Evolutionary conservation across 2,888 invertebrate genomes (phyloP), one percentile per base, ranked within the genome.

Genomic region (Ommatoiulus sabulosus): DNA sequence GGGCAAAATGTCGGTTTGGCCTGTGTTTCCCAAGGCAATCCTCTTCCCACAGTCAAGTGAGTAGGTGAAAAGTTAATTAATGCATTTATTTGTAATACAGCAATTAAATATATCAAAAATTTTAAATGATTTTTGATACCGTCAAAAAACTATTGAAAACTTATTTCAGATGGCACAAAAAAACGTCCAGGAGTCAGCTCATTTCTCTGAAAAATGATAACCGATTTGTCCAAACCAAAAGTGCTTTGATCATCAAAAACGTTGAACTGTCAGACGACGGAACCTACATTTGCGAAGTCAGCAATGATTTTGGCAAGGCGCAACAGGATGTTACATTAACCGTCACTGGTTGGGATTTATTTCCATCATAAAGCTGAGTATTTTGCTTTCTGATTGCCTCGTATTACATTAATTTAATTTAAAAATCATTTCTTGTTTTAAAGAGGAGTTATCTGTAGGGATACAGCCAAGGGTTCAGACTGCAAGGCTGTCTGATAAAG

Each of bases 401-500:
- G 52, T 15, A 12, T 12, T 8, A 52, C 52, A 12, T 12, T 8
- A 52, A 8, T 4, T 35, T 35, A 80, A 35, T 35, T 1, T 72
- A 0, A 80, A 12, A 80, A 12, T 35, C 3, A 48, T 12, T 57
- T 5, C 20, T 87, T 72, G 15, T 43, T 44, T 87, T 10, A 44
- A 43, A 89, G 89, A 87, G 17, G 44, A 44, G n/a, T 43, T 89
- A 10, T 17, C 80, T 12, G 87, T 24, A n/a, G 44, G 0, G 44
- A 20, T 89, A 0, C 35, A 48, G 17, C 89, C 89, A 17, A 12
- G 20, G 10, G 35, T 87, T 24, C 20, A 46, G 8, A 10, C 8
- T 5, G 89, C 89, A 35, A 88, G 44, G 20, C 15, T 72, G 46
- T 43, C 35, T 4, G 86, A 96, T 91, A 95, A 96, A 92, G 96